Conservation (phyloP, 2,113 vertebrate genomes). For the Actenoides hombroni region DNA sequence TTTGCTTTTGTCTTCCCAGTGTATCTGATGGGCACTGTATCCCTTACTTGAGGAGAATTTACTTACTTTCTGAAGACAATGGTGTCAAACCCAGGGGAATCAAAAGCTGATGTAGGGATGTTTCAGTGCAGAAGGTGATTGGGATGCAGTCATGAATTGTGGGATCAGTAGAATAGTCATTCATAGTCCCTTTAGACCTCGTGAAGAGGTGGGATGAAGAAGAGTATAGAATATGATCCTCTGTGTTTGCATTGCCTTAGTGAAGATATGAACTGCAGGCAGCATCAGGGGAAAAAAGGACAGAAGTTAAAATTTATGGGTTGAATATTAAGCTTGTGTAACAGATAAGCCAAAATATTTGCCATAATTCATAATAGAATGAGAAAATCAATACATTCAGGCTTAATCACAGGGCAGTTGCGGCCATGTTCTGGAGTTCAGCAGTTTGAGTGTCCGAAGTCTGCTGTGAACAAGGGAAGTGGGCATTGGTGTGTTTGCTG, state of each 20-base stretch:
- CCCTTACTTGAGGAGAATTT: neutral
- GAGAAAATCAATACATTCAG: neutral
- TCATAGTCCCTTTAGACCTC: neutral
- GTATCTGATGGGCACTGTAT: neutral
- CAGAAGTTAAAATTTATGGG: neutral
- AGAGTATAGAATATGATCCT: neutral
- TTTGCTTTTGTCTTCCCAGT: neutral
- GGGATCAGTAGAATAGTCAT: neutral
- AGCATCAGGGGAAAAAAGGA: neutral
- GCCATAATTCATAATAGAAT: neutral
- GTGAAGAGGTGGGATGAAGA: neutral
- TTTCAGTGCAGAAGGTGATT: neutral
- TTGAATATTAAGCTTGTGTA: neutral
- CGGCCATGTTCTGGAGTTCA: neutral
- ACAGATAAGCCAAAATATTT: neutral
- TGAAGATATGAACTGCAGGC: neutral
- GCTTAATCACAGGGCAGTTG: neutral
- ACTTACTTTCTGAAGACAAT: neutral
- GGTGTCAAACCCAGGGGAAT: neutral
- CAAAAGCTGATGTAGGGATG: neutral
- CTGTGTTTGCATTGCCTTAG: neutral
- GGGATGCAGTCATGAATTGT: neutral
- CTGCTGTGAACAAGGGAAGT: neutral
- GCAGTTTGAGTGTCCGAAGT: neutral
- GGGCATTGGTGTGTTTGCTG: neutral